Conservation (phyloP, 2,797 vertebrate species). For the Pipistrellus kuhlii region DNA sequence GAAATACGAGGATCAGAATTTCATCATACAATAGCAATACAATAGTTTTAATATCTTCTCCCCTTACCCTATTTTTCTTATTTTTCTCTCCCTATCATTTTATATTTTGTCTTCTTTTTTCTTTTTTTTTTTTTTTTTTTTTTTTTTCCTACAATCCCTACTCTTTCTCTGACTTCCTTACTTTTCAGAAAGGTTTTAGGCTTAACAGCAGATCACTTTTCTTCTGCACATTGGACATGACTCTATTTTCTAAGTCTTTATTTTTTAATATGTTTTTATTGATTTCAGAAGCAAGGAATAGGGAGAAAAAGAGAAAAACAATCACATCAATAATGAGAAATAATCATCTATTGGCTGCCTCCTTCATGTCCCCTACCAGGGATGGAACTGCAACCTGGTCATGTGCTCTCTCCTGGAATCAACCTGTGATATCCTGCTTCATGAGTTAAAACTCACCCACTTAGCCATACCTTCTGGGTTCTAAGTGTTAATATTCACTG, state of each 20-base stretch:
- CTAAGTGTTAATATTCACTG: not conserved
- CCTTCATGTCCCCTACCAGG: too few relatives aligned
- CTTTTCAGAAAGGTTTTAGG: not conserved
- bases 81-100: not conserved
- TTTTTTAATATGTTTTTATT: too few relatives aligned
- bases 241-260: not conserved
- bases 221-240: not conserved
- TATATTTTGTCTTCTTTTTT: not conserved
- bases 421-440: too few relatives aligned
- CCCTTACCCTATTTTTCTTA: not conserved
- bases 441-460: too few relatives aligned
- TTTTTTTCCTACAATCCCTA: not conserved
- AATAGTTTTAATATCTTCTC: not conserved
- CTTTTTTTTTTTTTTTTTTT: not conserved
- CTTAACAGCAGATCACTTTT: not conserved
- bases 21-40: not conserved
- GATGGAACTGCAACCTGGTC: too few relatives aligned
- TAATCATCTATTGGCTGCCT: too few relatives aligned
- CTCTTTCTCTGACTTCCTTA: not conserved
- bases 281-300: too few relatives aligned
- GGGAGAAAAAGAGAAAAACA: too few relatives aligned
- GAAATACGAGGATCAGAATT: constrained; percentile 38
- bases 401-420: too few relatives aligned
- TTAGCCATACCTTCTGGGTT: too few relatives aligned
- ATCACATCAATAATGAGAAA: too few relatives aligned